phyloP scores from a whole-genome alignment of 2,888 invertebrate genomes.

The Drosophila vallismaia region DNA sequence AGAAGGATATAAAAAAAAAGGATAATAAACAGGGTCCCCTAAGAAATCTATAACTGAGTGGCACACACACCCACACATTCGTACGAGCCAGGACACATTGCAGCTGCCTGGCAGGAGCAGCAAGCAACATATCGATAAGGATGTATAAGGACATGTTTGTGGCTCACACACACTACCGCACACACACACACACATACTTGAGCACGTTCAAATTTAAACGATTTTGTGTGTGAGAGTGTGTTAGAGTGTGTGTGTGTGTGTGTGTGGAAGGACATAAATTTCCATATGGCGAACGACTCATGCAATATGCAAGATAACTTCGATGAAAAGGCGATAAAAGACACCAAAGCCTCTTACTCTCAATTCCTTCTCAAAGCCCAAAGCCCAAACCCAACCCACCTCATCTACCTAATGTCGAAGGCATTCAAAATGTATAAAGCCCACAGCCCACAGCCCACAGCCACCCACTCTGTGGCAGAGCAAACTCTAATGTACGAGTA shows the following conservation, averaged over 20 bases:
- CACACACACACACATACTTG: neutral
- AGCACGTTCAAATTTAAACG: conserved; percentile 77
- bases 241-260: conserved; percentile 5
- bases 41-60: conserved; percentile 79
- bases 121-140: conserved; percentile 55
- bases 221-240: conserved; percentile 39
- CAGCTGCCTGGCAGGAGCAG: conserved; percentile 25
- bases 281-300: conserved; percentile 76
- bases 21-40: conserved; percentile 77
- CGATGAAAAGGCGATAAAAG: conserved; percentile 80
- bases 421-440: conserved; percentile 46
- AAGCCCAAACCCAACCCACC: conserved; percentile 3
- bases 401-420: conserved; percentile 43
- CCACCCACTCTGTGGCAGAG: neutral
- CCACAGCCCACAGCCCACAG: too few species aligned
- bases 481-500: conserved; percentile 33
- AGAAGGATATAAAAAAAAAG: conserved; percentile 77
- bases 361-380: neutral
- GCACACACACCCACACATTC: conserved; percentile 39
- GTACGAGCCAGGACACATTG: conserved; percentile 8
- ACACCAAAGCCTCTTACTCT: conserved; percentile 38
- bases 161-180: conserved; percentile 24
- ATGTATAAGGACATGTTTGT: conserved; percentile 51
- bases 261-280: conserved; percentile 60
- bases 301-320: conserved; percentile 76